Evolutionary conservation across 2,113 vertebrate species (phyloP), one percentile per base, ranked within the genome.

Genomic region (Scophthalmus maximus): DNA sequence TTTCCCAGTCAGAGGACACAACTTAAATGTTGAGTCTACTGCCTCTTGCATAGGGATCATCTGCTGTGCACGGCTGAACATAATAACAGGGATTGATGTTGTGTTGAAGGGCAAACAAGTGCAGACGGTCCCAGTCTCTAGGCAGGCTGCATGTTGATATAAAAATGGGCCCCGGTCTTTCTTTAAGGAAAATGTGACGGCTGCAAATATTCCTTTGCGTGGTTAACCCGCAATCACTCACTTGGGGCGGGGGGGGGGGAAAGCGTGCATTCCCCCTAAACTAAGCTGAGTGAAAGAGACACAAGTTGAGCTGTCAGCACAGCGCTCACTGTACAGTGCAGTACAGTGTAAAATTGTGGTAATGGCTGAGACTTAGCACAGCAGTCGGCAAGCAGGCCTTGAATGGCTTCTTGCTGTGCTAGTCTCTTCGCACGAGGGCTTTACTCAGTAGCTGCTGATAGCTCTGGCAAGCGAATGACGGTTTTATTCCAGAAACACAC

Each of bases 11-110:
- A 36, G 64, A 65, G 79, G n/a, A 50, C 70, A 78, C 68, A 63
- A 60, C 65, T 67, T 74, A 87, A 83, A 80, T 89, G 83, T 90
- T 86, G 84, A 90, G 87, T 85, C 86, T 88, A 73, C 82, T 18
- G 69, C 75, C 34, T 75, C 55, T 73, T 70, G 73, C 78, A 75
- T 52, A 71, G 78, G 80, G 82, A 86, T 85, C 82, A 74, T 88
- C 69, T 61, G 70, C 78, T 72, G 57, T 81, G 86, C 80, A 63
- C 56, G 53, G 79, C 70, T 85, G 82, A 81, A 53, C 74, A 82
- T 92, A 92, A 92, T 91, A 79, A 92, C 84, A 92, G 90, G 84
- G 83, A 68, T 23, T 36, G 44, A 79, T 64, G 81, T 71, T 74
- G 58, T 42, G 57, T 29, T 56, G 64, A 75, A 67, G 47, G 6